Evolutionary conservation across 2,797 vertebrate species (phyloP).

Genomic region (Sphenodon punctatus): DNA sequence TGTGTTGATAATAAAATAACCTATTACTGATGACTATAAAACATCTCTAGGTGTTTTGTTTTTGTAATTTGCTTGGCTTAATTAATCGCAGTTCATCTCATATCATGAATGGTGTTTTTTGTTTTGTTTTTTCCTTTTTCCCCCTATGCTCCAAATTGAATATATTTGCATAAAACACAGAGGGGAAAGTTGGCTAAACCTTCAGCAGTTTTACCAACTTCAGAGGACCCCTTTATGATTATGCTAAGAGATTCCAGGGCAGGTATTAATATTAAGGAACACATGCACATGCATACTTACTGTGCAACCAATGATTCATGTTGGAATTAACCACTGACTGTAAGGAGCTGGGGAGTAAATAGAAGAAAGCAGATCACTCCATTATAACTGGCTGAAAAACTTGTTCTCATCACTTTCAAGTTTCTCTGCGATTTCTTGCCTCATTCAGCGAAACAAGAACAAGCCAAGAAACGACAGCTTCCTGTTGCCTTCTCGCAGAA

Average conservation of each 20-base stretch:
- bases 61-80: slow-evolving; percentile 45
- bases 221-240: slow-evolving; percentile 2
- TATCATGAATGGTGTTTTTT: neutral
- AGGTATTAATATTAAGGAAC: slow-evolving; percentile 18
- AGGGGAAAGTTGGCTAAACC: slow-evolving; percentile 12
- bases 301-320: neutral
- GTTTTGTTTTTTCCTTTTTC: no score
- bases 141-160: slow-evolving; percentile 5
- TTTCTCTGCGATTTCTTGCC: no score
- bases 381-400: no score
- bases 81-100: slow-evolving; percentile 19
- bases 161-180: slow-evolving; percentile 5
- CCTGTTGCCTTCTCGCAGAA: no score
- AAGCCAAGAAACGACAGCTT: no score
- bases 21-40: neutral
- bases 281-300: neutral
- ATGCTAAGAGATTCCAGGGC: neutral
- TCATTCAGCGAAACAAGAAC: no score
- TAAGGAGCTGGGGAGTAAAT: no score
- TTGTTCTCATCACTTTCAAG: no score
- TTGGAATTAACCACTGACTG: neutral
- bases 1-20: slow-evolving; percentile 10
- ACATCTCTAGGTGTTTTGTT: neutral
- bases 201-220: slow-evolving; percentile 1
- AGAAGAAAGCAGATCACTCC: no score